Evolutionary conservation across 1,140 invertebrate genomes (phyloP), one percentile per base, ranked within the genome.

Genomic region (Ceratitis capitata): DNA sequence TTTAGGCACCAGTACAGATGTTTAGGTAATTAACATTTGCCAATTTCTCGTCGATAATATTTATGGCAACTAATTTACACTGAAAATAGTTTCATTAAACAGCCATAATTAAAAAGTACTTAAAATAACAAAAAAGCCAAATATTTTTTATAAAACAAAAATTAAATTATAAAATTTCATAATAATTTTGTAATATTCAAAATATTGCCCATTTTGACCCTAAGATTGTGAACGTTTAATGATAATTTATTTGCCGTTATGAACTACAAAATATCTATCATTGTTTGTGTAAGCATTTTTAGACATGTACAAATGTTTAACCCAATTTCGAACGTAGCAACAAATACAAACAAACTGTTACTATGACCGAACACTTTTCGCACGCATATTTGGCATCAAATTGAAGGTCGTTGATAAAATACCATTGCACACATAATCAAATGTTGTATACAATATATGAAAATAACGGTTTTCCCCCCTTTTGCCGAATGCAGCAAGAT

Each of bases 321-420:
- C 69, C 69, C n/a, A 78, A 45, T 78, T 78, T 78, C 7, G 3
- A 78, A n/a, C 23, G 69, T n/a, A 45, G 23, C 23, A 78, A 78
- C n/a, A 45, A 78, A 78, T 45, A 74, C 35, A 78, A 39, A 69
- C 61, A 69, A 56, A 56, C n/a, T 0, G 35, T 45, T 78, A n/a
- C n/a, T n/a, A 47, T 78, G 69, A 78, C 39, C 39, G 6, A 45
- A 19, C 69, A 23, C 35, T 78, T 39, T 42, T 78, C 45, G 39
- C 69, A 78, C 69, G 69, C 39, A 45, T 16, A 19, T 78, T 45
- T 78, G 69, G 69, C 69, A 78, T 45, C 69, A 35, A 78, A 78
- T 45, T 78, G 69, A 78, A 78, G 69, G 69, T 78, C 69, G 39
- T 78, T 78, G 42, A 78, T 78, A 0, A 78, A 64, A 64, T 26